These are phyloP conservation scores for Eupithecia insigniata DNA, from an alignment of 2,888 invertebrate genomes.

Conservation along the genomic window DNA sequence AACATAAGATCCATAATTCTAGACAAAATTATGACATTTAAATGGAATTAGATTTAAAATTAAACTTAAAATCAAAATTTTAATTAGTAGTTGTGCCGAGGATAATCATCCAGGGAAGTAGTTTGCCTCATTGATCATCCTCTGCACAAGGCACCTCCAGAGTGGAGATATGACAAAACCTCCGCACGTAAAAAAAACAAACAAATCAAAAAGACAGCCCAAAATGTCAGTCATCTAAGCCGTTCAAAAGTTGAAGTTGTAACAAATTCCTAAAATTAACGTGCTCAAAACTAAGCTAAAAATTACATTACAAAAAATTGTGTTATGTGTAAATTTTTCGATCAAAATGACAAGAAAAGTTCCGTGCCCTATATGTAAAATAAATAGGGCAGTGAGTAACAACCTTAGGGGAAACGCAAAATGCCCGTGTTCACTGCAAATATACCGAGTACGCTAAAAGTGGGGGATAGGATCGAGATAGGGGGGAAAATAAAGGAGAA, in stretches of 20 bases:
- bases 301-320: conserved; percentile 32
- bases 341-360: conserved; percentile 73
- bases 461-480: conserved; percentile 78
- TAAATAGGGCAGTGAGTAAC: conserved; percentile 50
- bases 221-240: not conserved
- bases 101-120: no score
- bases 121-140: no score
- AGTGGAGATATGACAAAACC: no score
- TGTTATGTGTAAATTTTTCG: conserved; percentile 75
- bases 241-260: conserved; percentile 3
- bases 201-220: not conserved
- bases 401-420: conserved; percentile 40
- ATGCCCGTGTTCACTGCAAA: conserved; percentile 81
- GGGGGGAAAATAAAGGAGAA: conserved; percentile 80
- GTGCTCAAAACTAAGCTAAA: conserved; percentile 8
- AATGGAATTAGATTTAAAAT: no score
- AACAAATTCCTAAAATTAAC: conserved; percentile 12
- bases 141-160: no score
- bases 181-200: not conserved
- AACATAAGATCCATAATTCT: no score
- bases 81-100: no score
- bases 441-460: conserved; percentile 69
- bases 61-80: no score
- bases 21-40: no score
- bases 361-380: conserved; percentile 59